A percentile compares a stretch with the other conserved stretches of the same genome.
Conservation (phyloP, 1,140 invertebrate genomes). For the Bombus sylvicola region DNA sequence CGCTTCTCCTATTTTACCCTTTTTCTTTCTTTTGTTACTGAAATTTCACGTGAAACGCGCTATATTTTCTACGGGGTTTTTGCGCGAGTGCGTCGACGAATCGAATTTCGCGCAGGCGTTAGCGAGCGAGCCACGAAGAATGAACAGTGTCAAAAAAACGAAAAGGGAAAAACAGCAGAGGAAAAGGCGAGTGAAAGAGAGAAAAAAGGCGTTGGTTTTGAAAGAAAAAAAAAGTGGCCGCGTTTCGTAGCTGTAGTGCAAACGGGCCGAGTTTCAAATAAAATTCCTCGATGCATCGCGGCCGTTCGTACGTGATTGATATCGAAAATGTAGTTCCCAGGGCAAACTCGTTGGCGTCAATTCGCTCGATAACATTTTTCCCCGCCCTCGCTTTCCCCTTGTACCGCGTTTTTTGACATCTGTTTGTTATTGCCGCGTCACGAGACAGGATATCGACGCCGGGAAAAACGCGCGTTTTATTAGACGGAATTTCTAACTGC, state of each 20-base stretch:
- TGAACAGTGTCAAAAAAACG: not conserved
- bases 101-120: conserved; percentile 14
- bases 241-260: not conserved
- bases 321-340: conserved; percentile 64
- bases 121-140: conserved; percentile 4
- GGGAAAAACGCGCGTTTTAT: conserved; percentile 57
- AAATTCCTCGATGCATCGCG: conserved; percentile 44
- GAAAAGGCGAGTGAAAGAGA: not conserved
- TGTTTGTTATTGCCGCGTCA: conserved; percentile 62
- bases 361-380: conserved; percentile 45
- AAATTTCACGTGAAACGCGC: too few species aligned
- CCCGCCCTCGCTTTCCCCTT: not conserved
- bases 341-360: conserved; percentile 58
- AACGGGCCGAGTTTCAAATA: conserved; percentile 5
- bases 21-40: not conserved
- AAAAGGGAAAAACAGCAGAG: too few species aligned
- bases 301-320: conserved; percentile 63
- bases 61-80: not conserved
- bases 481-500: conserved; percentile 66
- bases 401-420: conserved; percentile 26
- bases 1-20: not conserved
- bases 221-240: not conserved
- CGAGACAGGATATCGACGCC: conserved; percentile 57
- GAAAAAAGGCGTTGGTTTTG: not conserved
- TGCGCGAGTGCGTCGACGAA: not conserved